Conservation (phyloP, 1,140 invertebrate genomes). For the Lepidurus apus region DNA sequence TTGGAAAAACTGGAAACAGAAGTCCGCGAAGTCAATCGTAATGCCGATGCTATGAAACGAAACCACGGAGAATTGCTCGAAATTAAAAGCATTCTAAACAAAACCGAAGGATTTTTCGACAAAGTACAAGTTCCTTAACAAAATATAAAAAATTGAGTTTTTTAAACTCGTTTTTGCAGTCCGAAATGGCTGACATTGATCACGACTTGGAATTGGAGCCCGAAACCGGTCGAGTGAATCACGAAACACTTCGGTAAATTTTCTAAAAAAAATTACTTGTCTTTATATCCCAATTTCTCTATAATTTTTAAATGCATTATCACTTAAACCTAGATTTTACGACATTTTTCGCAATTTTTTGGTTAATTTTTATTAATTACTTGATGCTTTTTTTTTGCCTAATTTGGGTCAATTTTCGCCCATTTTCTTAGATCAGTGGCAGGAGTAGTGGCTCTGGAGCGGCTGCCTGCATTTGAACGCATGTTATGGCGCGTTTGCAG, state of each 20-base stretch:
- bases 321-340: neutral
- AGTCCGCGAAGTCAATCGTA: constrained; percentile 93
- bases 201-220: neutral
- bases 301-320: constrained; percentile 33
- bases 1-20: constrained; percentile 95
- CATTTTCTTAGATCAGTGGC: constrained; percentile 70
- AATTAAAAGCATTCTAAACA: constrained; percentile 53
- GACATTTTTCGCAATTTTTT: constrained; percentile 21
- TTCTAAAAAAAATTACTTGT: neutral
- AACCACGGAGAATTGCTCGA: constrained; percentile 95
- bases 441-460: constrained; percentile 81
- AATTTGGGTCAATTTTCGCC: constrained; percentile 7
- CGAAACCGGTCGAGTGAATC: neutral
- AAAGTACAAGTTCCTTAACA: constrained; percentile 90
- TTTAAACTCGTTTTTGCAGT: neutral
- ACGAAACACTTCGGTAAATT: neutral
- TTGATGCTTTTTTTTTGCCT: constrained; percentile 10
- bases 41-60: constrained; percentile 91
- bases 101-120: constrained; percentile 58
- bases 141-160: constrained; percentile 31
- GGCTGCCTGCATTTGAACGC: constrained; percentile 92
- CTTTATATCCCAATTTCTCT: neutral
- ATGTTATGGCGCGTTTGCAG: constrained; percentile 94
- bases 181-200: neutral
- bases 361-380: constrained; percentile 26